phyloP scores from a whole-genome alignment of 2,888 invertebrate species.

The Panopea generosa region DNA sequence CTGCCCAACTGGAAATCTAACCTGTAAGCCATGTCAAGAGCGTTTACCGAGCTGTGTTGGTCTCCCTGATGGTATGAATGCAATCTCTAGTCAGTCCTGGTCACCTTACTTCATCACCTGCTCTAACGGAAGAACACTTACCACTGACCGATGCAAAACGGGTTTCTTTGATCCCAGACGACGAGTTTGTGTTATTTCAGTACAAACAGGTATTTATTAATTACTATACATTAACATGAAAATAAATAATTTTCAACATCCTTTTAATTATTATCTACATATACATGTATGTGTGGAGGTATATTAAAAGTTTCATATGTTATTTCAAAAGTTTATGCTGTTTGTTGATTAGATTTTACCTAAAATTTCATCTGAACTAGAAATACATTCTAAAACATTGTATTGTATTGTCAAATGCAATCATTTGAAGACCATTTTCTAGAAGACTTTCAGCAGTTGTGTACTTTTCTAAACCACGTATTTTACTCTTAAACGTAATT shows the following conservation, averaged over 20 bases:
- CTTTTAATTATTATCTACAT: too few species aligned
- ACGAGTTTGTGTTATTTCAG: constrained; percentile 41
- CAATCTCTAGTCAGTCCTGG: constrained; percentile 54
- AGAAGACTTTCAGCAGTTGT: not conserved
- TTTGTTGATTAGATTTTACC: too few species aligned
- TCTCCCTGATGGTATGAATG: constrained; percentile 52
- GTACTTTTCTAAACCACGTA: too few species aligned
- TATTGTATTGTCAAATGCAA: too few species aligned
- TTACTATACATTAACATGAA: not conserved
- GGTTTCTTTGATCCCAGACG: constrained; percentile 59
- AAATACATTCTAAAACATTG: too few species aligned
- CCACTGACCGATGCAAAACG: constrained; percentile 30
- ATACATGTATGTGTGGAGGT: too few species aligned
- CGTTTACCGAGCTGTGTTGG: constrained; percentile 65
- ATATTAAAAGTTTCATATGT: too few species aligned
- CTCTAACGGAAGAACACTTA: constrained; percentile 55
- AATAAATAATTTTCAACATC: not conserved
- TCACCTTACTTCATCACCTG: constrained; percentile 59
- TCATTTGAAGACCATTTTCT: too few species aligned
- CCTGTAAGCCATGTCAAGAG: constrained; percentile 59
- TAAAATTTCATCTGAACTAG: too few species aligned
- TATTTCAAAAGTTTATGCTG: too few species aligned
- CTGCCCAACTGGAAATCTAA: constrained; percentile 44
- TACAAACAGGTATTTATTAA: constrained; percentile 57
- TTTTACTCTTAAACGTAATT: too few species aligned